Conservation (phyloP, 2,888 invertebrate genomes). For the Latrodectus hesperus region DNA sequence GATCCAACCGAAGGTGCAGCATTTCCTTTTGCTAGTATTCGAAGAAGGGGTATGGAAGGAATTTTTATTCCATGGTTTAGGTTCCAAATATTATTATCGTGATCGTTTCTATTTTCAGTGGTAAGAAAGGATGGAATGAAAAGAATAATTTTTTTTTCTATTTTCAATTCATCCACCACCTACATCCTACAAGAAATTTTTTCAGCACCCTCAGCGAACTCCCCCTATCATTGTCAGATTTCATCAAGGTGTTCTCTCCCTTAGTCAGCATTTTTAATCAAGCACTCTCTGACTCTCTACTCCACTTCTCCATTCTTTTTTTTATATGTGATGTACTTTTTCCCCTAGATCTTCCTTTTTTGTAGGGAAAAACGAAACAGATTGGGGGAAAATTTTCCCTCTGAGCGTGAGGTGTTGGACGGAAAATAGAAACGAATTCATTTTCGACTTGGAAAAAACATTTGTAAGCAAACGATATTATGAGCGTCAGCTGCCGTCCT, state of each 20-base stretch:
- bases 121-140: background rate
- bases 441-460: background rate
- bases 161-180: background rate
- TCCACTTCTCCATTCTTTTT: background rate
- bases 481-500: background rate
- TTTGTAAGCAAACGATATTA: constrained; percentile 1
- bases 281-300: constrained; percentile 8
- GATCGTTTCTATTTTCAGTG: background rate
- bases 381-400: background rate
- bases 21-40: no score
- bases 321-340: background rate
- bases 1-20: no score
- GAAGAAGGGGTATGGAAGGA: no score
- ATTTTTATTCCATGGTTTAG: no score
- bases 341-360: background rate
- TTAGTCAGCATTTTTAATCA: constrained; percentile 58
- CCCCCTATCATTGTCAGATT: constrained; percentile 45
- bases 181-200: background rate
- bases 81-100: background rate
- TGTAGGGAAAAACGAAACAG: background rate
- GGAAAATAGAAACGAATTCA: background rate
- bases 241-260: constrained; percentile 5
- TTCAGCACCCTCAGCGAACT: constrained; percentile 1
- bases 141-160: no score
- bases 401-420: background rate